A percentile compares a stretch with the other conserved stretches of the same genome.
These are phyloP conservation scores for Corythaixoides concolor DNA, from an alignment of 2,113 vertebrate genomes.

Conservation along the genomic window DNA sequence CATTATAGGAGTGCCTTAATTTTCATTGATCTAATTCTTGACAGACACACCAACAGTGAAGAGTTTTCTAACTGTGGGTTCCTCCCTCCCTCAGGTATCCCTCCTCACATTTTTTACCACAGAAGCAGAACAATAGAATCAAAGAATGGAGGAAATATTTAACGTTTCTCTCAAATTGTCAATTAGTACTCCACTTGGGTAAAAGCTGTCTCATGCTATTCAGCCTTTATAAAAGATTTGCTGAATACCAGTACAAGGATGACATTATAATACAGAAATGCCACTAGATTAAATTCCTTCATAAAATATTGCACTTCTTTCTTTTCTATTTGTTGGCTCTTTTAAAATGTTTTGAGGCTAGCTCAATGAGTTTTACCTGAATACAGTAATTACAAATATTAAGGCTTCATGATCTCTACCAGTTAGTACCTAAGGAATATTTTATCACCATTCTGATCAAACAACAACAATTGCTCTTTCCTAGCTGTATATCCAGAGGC, in stretches of 20 bases:
- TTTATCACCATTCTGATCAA: neutral
- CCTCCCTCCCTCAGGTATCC: neutral
- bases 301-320: neutral
- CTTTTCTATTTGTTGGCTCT: neutral
- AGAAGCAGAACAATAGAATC: neutral
- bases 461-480: neutral
- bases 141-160: neutral
- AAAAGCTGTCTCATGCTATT: neutral
- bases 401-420: neutral
- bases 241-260: neutral
- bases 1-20: neutral
- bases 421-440: neutral
- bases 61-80: neutral
- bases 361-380: neutral
- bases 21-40: constrained; percentile 20
- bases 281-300: neutral
- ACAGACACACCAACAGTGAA: neutral
- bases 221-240: neutral
- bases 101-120: neutral
- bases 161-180: neutral
- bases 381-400: neutral
- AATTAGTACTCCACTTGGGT: neutral
- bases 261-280: neutral
- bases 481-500: neutral
- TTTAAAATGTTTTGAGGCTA: neutral